Percentiles rank a stretch among this genome's conserved stretches.
Evolutionary conservation across 2,888 invertebrate genomes (phyloP).

Genomic region (Ypsolopha scabrella): DNA sequence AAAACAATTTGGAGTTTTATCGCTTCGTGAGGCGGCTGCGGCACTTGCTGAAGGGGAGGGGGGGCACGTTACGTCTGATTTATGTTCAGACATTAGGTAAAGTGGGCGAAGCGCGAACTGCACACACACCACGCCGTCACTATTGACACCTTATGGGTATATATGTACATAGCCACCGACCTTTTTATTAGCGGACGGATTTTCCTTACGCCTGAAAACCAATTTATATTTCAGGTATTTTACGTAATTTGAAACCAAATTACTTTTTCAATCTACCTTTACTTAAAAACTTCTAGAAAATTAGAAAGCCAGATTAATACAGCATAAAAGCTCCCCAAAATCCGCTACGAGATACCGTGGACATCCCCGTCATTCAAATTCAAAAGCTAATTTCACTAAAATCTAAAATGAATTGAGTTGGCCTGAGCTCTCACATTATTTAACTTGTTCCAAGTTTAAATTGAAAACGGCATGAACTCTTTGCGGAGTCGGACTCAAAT

Average conservation of each 20-base stretch:
- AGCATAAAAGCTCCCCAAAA: slow-evolving; percentile 20
- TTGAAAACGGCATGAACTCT: slow-evolving; percentile 68
- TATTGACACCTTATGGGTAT: slow-evolving; percentile 44
- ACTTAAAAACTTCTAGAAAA: slow-evolving; percentile 1
- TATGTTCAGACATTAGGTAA: slow-evolving; percentile 56
- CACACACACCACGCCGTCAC: slow-evolving; percentile 33
- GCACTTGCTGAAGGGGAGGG: slow-evolving; percentile 16
- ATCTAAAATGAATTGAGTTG: slow-evolving; percentile 67
- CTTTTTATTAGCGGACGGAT: slow-evolving; percentile 7
- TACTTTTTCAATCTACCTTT: background rate
- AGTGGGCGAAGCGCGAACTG: slow-evolving; percentile 47
- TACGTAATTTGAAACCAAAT: background rate
- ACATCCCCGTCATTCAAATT: slow-evolving; percentile 58
- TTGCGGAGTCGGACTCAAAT: slow-evolving; percentile 63
- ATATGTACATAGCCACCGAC: too few relatives aligned
- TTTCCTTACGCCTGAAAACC: slow-evolving; percentile 6
- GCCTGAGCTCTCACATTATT: slow-evolving; percentile 65
- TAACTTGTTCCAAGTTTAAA: slow-evolving; percentile 69
- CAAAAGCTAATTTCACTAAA: slow-evolving; percentile 69
- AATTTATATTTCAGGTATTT: background rate
- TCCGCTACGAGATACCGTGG: slow-evolving; percentile 25
- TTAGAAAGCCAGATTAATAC: slow-evolving; percentile 31
- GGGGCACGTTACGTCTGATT: slow-evolving; percentile 57
- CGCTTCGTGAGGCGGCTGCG: slow-evolving; percentile 36
- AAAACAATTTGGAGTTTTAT: slow-evolving; percentile 70